phyloP scores from a whole-genome alignment of 2,888 invertebrate genomes.

The Toxonevra muliebris region DNA sequence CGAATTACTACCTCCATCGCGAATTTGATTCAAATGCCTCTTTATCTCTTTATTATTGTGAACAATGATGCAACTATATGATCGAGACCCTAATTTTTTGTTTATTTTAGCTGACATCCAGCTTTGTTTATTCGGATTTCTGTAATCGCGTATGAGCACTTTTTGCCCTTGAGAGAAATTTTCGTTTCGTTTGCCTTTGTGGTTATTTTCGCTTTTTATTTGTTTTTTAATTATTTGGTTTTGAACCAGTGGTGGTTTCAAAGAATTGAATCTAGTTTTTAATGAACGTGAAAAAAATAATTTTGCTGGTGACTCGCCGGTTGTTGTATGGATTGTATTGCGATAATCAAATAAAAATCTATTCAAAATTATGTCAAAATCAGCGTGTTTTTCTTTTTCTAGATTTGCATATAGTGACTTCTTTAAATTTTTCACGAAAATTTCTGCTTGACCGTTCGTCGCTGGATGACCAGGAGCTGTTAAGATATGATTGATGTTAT shows the following conservation, averaged over 20 bases:
- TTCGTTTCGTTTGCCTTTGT: too few relatives aligned
- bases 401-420: conserved; percentile 34
- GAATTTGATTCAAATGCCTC: too few relatives aligned
- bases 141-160: too few relatives aligned
- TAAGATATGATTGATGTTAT: conserved; percentile 24
- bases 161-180: too few relatives aligned
- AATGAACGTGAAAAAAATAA: conserved; percentile 23
- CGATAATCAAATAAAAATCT: conserved; percentile 10
- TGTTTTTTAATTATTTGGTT: neutral
- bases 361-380: conserved; percentile 30
- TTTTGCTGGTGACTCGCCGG: conserved; percentile 29
- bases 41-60: too few relatives aligned
- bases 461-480: conserved; percentile 38
- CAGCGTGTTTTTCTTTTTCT: conserved; percentile 16
- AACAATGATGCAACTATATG: too few relatives aligned
- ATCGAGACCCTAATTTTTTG: too few relatives aligned
- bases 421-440: conserved; percentile 45
- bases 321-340: conserved; percentile 29
- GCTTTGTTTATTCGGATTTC: too few relatives aligned
- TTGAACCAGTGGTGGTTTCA: conserved; percentile 10
- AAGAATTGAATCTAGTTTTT: neutral
- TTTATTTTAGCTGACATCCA: too few relatives aligned
- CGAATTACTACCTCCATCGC: too few relatives aligned
- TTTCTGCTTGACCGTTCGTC: conserved; percentile 42
- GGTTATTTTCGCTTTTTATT: conserved; percentile 1